Evolutionary conservation across 2,888 invertebrate species (phyloP).

Genomic region (Scrobipalpa atriplicella): DNA sequence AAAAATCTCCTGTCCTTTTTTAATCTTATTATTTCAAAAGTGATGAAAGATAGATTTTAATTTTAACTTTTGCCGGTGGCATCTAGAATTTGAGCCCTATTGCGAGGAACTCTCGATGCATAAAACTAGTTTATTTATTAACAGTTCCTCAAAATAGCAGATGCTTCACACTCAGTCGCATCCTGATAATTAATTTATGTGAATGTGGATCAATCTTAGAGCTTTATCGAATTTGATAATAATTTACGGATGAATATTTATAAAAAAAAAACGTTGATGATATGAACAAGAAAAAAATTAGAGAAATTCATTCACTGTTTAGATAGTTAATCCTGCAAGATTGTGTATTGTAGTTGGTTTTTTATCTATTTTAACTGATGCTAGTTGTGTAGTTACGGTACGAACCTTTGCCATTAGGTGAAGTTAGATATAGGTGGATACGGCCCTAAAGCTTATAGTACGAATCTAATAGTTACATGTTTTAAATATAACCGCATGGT

Average conservation of each 20-base stretch:
- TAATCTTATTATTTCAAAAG: no score
- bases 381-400: conserved; percentile 67
- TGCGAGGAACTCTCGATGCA: conserved; percentile 37
- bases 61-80: no score
- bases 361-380: conserved; percentile 76
- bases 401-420: conserved; percentile 58
- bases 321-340: conserved; percentile 70
- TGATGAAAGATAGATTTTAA: no score
- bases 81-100: background rate
- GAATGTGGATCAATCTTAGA: conserved; percentile 82
- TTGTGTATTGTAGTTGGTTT: conserved; percentile 66
- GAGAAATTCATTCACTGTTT: conserved; percentile 65
- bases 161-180: conserved; percentile 23
- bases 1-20: no score
- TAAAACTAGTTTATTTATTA: conserved; percentile 36
- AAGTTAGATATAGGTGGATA: conserved; percentile 58
- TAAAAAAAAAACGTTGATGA: conserved; percentile 43
- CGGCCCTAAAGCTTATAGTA: conserved; percentile 74
- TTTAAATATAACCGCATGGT: conserved; percentile 57
- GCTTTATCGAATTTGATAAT: conserved; percentile 83
- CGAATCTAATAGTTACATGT: conserved; percentile 68
- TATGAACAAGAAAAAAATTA: conserved; percentile 51
- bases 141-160: conserved; percentile 24
- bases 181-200: conserved; percentile 62
- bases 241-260: conserved; percentile 78